Conservation (phyloP, 2,113 vertebrate genomes). For the Chaetodon auriga region DNA sequence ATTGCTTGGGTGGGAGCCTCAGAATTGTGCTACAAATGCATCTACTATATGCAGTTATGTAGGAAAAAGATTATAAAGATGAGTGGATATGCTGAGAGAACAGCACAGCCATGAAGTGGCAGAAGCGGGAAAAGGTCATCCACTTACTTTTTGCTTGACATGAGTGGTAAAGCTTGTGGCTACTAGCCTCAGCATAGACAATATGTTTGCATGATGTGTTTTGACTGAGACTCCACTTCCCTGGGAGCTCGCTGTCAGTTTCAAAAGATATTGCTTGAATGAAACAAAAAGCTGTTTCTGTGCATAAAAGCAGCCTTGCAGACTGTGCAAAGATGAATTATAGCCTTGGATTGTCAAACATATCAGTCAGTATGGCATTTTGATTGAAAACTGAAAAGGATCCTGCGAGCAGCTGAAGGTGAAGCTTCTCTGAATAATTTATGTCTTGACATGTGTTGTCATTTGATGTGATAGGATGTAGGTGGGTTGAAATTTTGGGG, state of each 20-base stretch:
- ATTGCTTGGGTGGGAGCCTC: conserved; percentile 15
- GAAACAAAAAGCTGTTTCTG: conserved; percentile 42
- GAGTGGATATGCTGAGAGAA: neutral
- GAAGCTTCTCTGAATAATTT: conserved; percentile 38
- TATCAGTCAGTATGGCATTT: conserved; percentile 46
- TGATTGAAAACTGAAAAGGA: conserved; percentile 59
- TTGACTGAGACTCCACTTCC: conserved; percentile 9
- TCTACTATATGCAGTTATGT: neutral
- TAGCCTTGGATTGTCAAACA: conserved; percentile 47
- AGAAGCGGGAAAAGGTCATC: neutral
- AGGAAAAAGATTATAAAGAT: neutral
- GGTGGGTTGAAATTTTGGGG: conserved; percentile 21
- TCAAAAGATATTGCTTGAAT: conserved; percentile 18
- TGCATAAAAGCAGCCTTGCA: conserved; percentile 8
- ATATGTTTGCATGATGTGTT: neutral
- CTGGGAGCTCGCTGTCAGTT: conserved; percentile 17
- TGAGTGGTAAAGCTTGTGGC: neutral
- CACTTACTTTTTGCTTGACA: conserved; percentile 2
- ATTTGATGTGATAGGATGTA: conserved; percentile 31
- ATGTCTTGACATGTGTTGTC: conserved; percentile 30
- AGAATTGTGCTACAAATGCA: conserved; percentile 17
- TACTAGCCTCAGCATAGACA: conserved; percentile 5
- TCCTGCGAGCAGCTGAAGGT: conserved; percentile 45
- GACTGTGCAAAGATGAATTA: conserved; percentile 47
- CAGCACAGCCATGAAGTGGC: neutral